Conservation (phyloP, 2,113 vertebrate species). For the Xiphophorus couchianus region DNA sequence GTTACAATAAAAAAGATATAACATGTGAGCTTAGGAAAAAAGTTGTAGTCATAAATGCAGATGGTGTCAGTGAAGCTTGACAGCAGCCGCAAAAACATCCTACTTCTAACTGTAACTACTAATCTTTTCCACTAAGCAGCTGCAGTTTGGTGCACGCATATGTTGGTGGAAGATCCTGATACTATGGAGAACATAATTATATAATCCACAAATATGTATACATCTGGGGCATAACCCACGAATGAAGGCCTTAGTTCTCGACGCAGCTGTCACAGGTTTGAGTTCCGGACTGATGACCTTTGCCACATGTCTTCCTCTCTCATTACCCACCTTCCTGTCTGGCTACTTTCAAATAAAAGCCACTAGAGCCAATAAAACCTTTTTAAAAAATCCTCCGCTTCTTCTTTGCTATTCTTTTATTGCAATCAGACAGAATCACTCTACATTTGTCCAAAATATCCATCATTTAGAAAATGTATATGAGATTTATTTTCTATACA, state of each 20-base stretch:
- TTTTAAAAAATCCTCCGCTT: no score
- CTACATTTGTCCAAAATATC: not conserved
- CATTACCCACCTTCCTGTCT: no score
- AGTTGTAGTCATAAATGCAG: not conserved
- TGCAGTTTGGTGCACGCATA: not conserved
- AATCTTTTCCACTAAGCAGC: not conserved
- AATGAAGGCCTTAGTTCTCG: no score
- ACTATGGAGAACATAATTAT: not conserved
- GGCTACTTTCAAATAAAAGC: no score
- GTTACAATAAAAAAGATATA: not conserved
- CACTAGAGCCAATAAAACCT: no score
- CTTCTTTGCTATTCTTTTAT: no score
- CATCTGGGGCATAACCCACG: not conserved
- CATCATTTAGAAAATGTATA: not conserved
- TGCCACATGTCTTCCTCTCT: no score
- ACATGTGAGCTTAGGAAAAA: not conserved
- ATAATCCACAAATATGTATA: not conserved
- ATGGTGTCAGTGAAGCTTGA: not conserved
- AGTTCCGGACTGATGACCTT: no score
- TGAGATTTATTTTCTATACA: not conserved
- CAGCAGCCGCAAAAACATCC: not conserved
- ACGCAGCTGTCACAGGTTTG: no score
- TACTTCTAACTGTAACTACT: no score
- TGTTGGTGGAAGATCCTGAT: not conserved
- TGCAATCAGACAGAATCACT: no score